These are phyloP conservation scores for Cebidichthys violaceus DNA, from an alignment of 2,113 vertebrate genomes.

Conservation along the genomic window DNA sequence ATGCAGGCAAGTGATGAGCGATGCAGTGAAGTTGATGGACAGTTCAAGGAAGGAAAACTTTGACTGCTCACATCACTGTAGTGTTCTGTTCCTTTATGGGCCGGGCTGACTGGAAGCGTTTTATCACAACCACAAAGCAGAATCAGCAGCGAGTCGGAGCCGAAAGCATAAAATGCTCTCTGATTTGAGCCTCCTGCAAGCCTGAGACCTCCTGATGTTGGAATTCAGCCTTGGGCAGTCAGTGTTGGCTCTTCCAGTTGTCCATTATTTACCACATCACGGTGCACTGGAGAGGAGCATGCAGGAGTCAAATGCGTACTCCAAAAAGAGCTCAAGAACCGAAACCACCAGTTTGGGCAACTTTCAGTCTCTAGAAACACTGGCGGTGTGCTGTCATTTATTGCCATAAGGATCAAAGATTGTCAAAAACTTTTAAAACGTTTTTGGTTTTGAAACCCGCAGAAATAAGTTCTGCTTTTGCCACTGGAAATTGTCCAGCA, in stretches of 20 bases:
- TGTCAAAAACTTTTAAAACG: constrained; percentile 27
- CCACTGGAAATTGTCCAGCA: constrained; percentile 8
- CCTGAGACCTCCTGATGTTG: constrained; percentile 36
- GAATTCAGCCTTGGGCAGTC: constrained; percentile 44
- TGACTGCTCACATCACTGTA: constrained; percentile 3
- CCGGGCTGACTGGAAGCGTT: constrained; percentile 25
- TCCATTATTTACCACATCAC: constrained; percentile 63
- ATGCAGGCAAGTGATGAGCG: constrained; percentile 16
- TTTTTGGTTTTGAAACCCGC: constrained; percentile 39
- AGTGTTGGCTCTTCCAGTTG: constrained; percentile 26
- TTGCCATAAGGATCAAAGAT: background rate
- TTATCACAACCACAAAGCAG: constrained; percentile 28
- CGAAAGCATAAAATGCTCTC: background rate
- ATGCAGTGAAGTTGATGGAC: constrained; percentile 14
- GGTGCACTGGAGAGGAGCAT: constrained; percentile 15
- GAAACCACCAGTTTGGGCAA: constrained; percentile 21
- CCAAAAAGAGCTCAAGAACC: constrained; percentile 18
- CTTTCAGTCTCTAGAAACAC: constrained; percentile 27
- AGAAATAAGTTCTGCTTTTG: constrained; percentile 35
- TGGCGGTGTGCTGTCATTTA: background rate
- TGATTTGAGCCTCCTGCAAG: constrained; percentile 39
- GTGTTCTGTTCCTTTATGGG: constrained; percentile 21
- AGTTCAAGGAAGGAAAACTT: constrained; percentile 27
- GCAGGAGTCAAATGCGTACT: constrained; percentile 8
- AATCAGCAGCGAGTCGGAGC: constrained; percentile 12